Evolutionary conservation across 1,140 invertebrate genomes (phyloP), one percentile per base, ranked within the genome.

Genomic region (Ceratoteleas bidentatus): DNA sequence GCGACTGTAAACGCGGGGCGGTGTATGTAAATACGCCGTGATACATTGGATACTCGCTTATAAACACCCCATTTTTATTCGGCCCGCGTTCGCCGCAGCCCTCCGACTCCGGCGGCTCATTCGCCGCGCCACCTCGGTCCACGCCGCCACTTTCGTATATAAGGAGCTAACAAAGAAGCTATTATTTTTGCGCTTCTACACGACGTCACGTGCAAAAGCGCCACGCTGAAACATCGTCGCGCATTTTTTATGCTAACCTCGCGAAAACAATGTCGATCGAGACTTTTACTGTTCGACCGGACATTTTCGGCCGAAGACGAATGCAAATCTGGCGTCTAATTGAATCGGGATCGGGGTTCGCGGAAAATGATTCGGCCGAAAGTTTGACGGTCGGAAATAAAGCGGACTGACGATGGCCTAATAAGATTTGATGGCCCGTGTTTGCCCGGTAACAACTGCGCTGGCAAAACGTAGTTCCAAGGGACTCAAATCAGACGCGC

Each of bases 11-110:
- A 79, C 76, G 68, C 68, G 34, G 58, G 47, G 38, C 50, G 70
- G 77, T 80, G 66, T 80, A 92, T 91, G 91, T 92, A 92, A 92
- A 92, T 92, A 92, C 84, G 85, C 76, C 84, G 85, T 92, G 91
- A 91, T 92, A 91, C 90, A 92, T 92, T 90, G 90, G 90, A 89
- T 90, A 91, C 88, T 90, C 85, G 87, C 88, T 91, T 91, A 91
- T 92, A 92, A 92, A 92, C 91, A 91, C 90, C 90, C 91, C 88
- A 91, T 92, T 92, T 91, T 92, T 91, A 92, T 92, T 91, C 91
- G 87, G 81, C 61, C 62, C 80, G 84, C 90, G 90, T 91, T 68
- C 56, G 56, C 45, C 70, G 65, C 73, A 76, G 61, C 66, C 81
- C 81, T 80, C 65, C 45, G 62, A 57, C 65, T 85, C 64, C 84